Evolutionary conservation across 2,797 vertebrate genomes (phyloP), one percentile per base, ranked within the genome.

Genomic region (Poeciliopsis gracilis): DNA sequence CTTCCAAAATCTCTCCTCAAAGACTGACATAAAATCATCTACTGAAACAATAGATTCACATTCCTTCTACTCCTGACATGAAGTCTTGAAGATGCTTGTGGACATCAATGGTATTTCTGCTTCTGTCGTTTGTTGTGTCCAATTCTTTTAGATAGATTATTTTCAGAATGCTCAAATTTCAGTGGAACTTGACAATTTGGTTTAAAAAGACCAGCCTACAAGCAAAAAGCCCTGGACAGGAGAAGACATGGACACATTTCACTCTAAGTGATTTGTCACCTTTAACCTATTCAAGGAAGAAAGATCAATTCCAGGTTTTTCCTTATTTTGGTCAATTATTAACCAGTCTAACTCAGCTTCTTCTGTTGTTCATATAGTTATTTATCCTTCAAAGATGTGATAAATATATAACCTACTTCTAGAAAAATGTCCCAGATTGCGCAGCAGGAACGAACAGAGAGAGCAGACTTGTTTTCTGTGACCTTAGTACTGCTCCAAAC

Each of bases 401-500:
- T 23, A 73, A 47, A 33, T n/a, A 2, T 25, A 7, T 5, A 73
- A 38, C 11, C 9, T 13, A 55, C 53, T 55, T 55, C 18, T 59
- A 28, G 47, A 20, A 73, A 38, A 53, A 53, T 38, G 33, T 30
- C 13, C n/a, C 18, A 3, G 38, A 67, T 81, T 71, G 25, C 72
- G 28, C 23, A 57, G 49, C 16, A 69, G 46, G 66, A 79, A 49
- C 79, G 33, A 76, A 76, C 55, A 66, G 66, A 3, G 36, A 72
- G 38, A 73, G 74, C 70, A 88, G 81, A 79, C 70, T 47, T 72
- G 82, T 53, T 45, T 82, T 76, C 72, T 74, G 25, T 86, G 86
- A 90, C 82, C 82, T 89, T 73, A 88, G 84, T 77, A 76, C 90
- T 87, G 82, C 83, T 85, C 77, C 75, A 77, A 80, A 82, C 89